Conservation (phyloP, 2,888 invertebrate species). For the Cistogaster globosa region DNA sequence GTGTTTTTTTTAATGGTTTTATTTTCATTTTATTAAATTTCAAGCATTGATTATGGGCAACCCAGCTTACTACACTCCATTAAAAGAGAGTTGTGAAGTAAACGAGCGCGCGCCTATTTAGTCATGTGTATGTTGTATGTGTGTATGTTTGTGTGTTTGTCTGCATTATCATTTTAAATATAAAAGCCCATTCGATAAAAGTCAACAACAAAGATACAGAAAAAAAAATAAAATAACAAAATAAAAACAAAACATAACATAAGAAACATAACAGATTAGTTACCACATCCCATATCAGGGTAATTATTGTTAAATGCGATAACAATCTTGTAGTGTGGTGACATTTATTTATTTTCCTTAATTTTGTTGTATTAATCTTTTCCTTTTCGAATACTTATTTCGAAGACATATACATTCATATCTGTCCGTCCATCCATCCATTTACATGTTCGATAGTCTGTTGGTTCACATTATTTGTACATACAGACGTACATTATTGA, state of each 20-base stretch:
- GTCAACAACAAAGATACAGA: constrained; percentile 10
- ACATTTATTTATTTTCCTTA: constrained; percentile 84
- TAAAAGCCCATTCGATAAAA: constrained; percentile 53
- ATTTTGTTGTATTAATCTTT: constrained; percentile 83
- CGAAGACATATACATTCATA: constrained; percentile 11
- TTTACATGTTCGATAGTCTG: constrained; percentile 1
- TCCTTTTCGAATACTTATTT: constrained; percentile 75
- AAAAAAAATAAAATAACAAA: constrained; percentile 16
- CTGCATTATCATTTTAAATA: constrained; percentile 5
- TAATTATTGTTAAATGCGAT: constrained; percentile 84
- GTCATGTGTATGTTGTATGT: constrained; percentile 22
- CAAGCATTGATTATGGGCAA: constrained; percentile 40
- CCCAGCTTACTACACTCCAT: constrained; percentile 14
- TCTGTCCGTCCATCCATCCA: constrained; percentile 15
- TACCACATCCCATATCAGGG: constrained; percentile 83
- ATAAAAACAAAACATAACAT: constrained; percentile 72
- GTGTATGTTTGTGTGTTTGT: background rate
- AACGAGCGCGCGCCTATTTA: constrained; percentile 19
- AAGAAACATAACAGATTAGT: constrained; percentile 78
- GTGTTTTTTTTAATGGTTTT: background rate
- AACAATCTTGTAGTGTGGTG: constrained; percentile 83
- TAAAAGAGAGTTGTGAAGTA: constrained; percentile 1
- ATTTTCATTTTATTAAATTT: constrained; percentile 30
- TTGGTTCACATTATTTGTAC: no score
- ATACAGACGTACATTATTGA: background rate